A percentile compares a stretch with the other conserved stretches of the same genome.
Evolutionary conservation across 2,113 vertebrate genomes (phyloP).

Genomic region (Channa maculata): DNA sequence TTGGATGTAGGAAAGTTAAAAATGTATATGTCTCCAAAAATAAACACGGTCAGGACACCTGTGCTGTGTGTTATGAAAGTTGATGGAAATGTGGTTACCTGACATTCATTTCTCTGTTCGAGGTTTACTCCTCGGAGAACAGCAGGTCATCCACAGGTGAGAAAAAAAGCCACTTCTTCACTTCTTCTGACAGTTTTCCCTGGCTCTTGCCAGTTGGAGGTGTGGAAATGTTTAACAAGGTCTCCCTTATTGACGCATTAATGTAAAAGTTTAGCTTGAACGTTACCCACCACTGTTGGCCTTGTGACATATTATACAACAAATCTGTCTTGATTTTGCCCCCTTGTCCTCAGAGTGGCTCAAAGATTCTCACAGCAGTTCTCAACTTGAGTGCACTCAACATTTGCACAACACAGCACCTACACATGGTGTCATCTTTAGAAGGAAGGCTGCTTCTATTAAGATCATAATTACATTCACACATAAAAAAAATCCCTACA

Average conservation of each 20-base stretch:
- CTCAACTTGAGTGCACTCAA: neutral
- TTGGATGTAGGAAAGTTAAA: slow-evolving; percentile 32
- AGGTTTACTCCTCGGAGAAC: neutral
- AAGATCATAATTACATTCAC: neutral
- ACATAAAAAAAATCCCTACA: neutral
- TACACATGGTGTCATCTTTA: neutral
- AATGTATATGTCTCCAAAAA: slow-evolving; percentile 16
- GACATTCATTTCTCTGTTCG: neutral
- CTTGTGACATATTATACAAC: slow-evolving; percentile 10
- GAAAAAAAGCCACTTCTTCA: slow-evolving; percentile 1
- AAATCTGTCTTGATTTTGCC: slow-evolving; percentile 12
- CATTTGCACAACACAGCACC: neutral
- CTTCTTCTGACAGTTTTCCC: slow-evolving; percentile 1
- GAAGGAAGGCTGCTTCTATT: neutral
- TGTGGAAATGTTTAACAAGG: slow-evolving; percentile 8
- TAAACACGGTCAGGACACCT: slow-evolving; percentile 2
- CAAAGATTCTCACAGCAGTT: neutral
- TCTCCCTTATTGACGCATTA: slow-evolving; percentile 4
- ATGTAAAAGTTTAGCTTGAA: neutral
- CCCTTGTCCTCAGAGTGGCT: neutral
- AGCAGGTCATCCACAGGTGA: neutral
- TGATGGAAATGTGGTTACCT: neutral
- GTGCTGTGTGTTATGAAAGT: too few relatives aligned
- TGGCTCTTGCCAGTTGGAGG: neutral
- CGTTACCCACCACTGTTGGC: neutral